phyloP scores from a whole-genome alignment of 2,888 invertebrate genomes.

The Notodonta dromedarius region DNA sequence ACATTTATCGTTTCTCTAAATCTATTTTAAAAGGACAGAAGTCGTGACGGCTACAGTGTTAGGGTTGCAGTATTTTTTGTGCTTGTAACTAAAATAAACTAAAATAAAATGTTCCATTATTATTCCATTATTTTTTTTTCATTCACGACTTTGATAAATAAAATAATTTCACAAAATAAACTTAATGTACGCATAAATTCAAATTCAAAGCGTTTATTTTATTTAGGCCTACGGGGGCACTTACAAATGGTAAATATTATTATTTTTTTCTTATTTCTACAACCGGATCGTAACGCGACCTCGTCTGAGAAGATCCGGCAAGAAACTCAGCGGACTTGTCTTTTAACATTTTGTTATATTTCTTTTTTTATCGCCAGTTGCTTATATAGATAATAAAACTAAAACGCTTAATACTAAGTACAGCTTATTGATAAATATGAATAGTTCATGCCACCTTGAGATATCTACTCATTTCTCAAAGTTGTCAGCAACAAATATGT shows the following conservation, averaged over 20 bases:
- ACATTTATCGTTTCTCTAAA: conserved; percentile 16
- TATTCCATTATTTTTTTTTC: background rate
- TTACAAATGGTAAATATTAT: no score
- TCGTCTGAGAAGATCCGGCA: no score
- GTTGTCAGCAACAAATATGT: background rate
- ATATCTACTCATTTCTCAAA: background rate
- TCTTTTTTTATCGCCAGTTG: no score
- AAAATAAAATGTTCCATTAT: no score
- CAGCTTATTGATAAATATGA: background rate
- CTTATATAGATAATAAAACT: no score
- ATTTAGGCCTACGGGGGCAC: no score
- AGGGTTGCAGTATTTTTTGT: background rate
- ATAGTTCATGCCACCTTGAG: background rate
- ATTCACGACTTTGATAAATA: background rate
- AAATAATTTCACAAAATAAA: background rate
- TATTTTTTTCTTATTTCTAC: no score
- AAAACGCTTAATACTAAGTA: no score
- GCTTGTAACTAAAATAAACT: background rate
- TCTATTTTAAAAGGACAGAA: conserved; percentile 12
- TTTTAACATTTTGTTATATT: no score
- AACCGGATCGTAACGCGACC: no score
- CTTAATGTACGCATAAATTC: background rate
- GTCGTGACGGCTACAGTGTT: background rate
- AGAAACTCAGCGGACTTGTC: no score
- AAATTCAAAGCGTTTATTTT: no score